Percentiles rank a stretch among this genome's conserved stretches.
phyloP scores from a whole-genome alignment of 2,797 vertebrate species.

The Carcharodon carcharias region DNA sequence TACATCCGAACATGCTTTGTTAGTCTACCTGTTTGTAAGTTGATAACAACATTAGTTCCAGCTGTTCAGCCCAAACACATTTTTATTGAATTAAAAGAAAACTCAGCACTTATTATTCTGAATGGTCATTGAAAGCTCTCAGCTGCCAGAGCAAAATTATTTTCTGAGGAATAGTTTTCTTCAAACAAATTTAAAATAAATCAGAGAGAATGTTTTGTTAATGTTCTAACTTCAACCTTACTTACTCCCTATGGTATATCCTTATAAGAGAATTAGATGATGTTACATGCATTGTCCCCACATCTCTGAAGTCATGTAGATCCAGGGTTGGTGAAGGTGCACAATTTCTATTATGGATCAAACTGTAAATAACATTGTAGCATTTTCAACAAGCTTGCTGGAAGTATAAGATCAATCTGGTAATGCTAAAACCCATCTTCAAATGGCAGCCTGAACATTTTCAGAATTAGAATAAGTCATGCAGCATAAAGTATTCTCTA shows the following conservation, averaged over 20 bases:
- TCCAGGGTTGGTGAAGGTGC: background rate
- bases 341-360: background rate
- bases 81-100: constrained; percentile 24
- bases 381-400: background rate
- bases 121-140: constrained; percentile 1
- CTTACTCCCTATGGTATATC: background rate
- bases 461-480: background rate
- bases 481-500: background rate
- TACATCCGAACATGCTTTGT: background rate
- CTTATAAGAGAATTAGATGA: background rate
- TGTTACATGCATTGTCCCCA: background rate
- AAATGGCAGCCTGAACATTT: background rate
- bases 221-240: background rate
- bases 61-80: constrained; percentile 15
- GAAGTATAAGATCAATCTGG: background rate
- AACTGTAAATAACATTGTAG: background rate
- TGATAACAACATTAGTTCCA: constrained; percentile 1
- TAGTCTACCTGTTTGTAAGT: constrained; percentile 20
- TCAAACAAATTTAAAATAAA: background rate
- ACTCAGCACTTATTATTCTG: background rate
- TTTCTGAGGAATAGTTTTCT: background rate
- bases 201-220: background rate
- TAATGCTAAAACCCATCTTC: background rate
- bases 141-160: background rate
- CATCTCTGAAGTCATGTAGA: background rate